A percentile compares a stretch with the other conserved stretches of the same genome.
Conservation (phyloP, 2,113 vertebrate species). For the Mesoclemmys tuberculata region DNA sequence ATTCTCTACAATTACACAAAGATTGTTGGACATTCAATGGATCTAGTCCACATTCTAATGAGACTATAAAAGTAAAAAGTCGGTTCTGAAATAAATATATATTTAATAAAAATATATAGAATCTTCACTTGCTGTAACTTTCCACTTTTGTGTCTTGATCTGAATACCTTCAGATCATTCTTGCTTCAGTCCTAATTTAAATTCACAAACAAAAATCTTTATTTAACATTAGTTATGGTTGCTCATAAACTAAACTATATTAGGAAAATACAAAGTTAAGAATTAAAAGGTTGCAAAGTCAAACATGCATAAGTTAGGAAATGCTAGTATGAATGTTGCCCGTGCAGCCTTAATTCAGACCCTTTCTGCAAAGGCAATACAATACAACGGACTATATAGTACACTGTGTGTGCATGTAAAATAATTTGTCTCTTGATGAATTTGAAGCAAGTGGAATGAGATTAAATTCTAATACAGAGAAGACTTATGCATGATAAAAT, state of each 20-base stretch:
- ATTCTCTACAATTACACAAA: background rate
- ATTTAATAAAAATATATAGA: no score
- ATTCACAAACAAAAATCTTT: background rate
- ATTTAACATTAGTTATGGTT: background rate
- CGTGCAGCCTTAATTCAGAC: background rate
- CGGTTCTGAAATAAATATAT: background rate
- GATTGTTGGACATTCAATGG: background rate
- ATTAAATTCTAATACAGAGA: background rate
- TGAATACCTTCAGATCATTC: background rate
- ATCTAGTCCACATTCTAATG: background rate
- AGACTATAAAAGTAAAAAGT: background rate
- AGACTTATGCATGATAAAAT: rapidly evolving
- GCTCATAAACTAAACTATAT: background rate
- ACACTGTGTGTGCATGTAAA: background rate
- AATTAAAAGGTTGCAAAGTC: background rate
- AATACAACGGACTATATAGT: background rate
- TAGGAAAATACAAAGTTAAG: background rate
- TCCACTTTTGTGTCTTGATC: background rate
- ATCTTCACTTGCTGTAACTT: background rate
- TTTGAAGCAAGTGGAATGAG: background rate
- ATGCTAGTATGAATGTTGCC: background rate
- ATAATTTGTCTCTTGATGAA: background rate
- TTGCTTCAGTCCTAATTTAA: background rate
- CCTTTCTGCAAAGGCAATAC: background rate
- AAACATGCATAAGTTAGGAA: background rate